A percentile compares a stretch with the other conserved stretches of the same genome.
Evolutionary conservation across 2,888 invertebrate species (phyloP).

Genomic region (Zootermopsis nevadensis): DNA sequence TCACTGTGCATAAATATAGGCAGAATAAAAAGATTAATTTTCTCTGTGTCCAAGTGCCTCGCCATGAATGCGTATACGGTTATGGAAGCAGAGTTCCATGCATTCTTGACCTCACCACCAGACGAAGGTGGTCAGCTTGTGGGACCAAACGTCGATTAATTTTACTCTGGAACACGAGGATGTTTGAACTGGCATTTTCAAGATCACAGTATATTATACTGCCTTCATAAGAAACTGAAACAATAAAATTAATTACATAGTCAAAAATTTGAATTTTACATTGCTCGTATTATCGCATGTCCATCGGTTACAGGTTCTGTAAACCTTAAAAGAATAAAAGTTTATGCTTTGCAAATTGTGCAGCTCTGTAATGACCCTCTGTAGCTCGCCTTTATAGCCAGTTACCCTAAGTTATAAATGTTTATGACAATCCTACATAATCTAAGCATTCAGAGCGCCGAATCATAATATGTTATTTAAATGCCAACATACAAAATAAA

Average conservation of each 20-base stretch:
- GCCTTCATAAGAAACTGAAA: too few species aligned
- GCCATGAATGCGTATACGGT: too few species aligned
- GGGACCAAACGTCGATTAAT: too few species aligned
- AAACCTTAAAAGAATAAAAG: background rate
- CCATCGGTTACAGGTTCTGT: background rate
- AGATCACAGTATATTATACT: too few species aligned
- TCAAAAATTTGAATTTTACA: background rate
- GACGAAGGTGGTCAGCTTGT: too few species aligned
- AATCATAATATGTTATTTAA: background rate
- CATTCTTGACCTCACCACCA: too few species aligned
- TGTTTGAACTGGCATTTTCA: too few species aligned
- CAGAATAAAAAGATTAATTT: too few species aligned
- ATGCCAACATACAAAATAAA: background rate
- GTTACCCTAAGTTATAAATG: background rate
- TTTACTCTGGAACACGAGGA: too few species aligned
- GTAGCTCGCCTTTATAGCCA: slow-evolving; percentile 17
- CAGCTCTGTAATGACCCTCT: background rate
- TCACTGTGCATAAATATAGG: too few species aligned
- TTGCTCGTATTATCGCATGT: background rate
- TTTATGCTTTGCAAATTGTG: background rate
- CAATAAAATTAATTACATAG: background rate
- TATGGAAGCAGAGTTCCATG: too few species aligned
- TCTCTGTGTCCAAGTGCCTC: too few species aligned
- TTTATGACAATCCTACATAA: background rate
- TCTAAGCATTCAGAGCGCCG: background rate